Evolutionary conservation across 2,113 vertebrate genomes (phyloP), one percentile per base, ranked within the genome.

Genomic region (Hymenochirus boettgeri): DNA sequence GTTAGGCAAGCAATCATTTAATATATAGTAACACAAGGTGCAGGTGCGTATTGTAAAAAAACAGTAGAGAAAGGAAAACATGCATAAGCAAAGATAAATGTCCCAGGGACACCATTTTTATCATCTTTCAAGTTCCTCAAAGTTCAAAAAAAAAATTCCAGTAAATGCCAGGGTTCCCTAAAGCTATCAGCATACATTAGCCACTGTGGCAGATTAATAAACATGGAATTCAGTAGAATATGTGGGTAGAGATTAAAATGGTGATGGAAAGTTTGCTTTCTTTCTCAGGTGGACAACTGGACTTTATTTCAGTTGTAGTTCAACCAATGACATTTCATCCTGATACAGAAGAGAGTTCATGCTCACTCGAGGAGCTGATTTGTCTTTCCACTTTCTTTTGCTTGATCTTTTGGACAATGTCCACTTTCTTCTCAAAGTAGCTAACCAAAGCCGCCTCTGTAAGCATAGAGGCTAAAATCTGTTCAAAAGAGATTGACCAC

Each of bases 401-500:
- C 75, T 89, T 93, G 73, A 97, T 90, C 80, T 92, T 97, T 56
- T 70, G 76, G 7, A 79, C 75, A 55, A 98, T 83, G 76, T 94
- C 86, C 13, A 80, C 80, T 71, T 85, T 94, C 61, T 89, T 94
- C 78, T 99, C 96, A 50, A 99, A 98, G 79, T 92, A 99, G 77
- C 93, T 89, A 18, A 99, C 96, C 12, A 98, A 86, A 17, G 89
- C 89, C 0, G 91, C 78, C 81, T 99, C 96, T 0, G 96, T 99
- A 61, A 98, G 86, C 82, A 98, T 72, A 2, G 96, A 99, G 2
- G 96, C 96, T 60, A 99, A 80, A 67, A 98, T 92, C 86, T 99
- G 96, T 83, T 98, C 94, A 0, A 99, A 98, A 65, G 90, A 92
- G 77, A 98, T 94, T 4, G 93, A 92, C 96, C 96, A 98, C 76